Evolutionary conservation across 2,797 vertebrate genomes (phyloP).

Genomic region (Sphenodon punctatus): DNA sequence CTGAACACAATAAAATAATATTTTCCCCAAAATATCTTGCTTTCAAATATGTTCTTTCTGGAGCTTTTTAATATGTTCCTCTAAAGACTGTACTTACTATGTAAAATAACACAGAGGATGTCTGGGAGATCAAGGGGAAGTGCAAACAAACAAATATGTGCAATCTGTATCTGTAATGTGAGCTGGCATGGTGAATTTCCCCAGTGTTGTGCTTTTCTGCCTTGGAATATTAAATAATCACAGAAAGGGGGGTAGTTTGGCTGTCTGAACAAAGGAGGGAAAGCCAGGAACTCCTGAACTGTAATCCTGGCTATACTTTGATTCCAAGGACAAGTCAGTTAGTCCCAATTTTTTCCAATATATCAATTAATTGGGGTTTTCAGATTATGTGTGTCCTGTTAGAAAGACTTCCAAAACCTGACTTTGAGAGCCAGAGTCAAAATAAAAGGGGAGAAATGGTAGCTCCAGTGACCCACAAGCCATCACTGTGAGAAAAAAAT

Average conservation of each 20-base stretch:
- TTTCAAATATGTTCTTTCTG: constrained; percentile 27
- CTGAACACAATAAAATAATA: constrained; percentile 52
- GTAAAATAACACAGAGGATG: constrained; percentile 5
- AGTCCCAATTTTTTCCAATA: not conserved
- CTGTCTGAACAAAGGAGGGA: not conserved
- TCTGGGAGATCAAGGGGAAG: constrained; percentile 33
- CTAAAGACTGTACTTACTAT: not conserved
- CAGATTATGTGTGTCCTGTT: not conserved
- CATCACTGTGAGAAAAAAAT: too few species aligned
- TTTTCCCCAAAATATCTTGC: constrained; percentile 29
- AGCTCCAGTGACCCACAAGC: too few species aligned
- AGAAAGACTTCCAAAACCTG: not conserved
- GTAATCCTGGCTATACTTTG: not conserved
- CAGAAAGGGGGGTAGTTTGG: not conserved
- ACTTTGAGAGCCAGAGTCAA: not conserved
- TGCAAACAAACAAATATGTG: constrained; percentile 40
- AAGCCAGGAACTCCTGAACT: not conserved
- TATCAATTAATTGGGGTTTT: not conserved
- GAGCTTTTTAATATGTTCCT: constrained; percentile 26
- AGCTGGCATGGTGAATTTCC: constrained; percentile 15
- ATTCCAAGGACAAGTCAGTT: constrained; percentile 18
- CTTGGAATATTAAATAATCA: constrained; percentile 48
- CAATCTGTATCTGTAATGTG: constrained; percentile 37
- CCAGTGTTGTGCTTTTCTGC: constrained; percentile 16
- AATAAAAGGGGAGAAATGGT: too few species aligned